Evolutionary conservation across 2,888 invertebrate species (phyloP).

Genomic region (Lomographa bimaculata): DNA sequence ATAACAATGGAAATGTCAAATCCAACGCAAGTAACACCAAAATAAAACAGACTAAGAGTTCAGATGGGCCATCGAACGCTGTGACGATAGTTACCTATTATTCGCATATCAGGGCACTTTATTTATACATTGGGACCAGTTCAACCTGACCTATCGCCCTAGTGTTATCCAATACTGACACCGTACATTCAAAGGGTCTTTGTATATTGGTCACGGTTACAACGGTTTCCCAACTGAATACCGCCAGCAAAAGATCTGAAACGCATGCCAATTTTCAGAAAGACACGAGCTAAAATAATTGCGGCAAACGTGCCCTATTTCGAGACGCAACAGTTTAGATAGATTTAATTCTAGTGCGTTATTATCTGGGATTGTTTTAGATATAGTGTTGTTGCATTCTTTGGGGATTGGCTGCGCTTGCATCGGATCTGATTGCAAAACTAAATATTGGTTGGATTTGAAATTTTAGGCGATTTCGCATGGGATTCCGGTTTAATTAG

Average conservation of each 20-base stretch:
- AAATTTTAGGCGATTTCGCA: too few species aligned
- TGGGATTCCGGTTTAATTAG: too few species aligned
- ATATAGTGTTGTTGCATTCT: slow-evolving; percentile 30
- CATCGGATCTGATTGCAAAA: too few species aligned
- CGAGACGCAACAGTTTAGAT: slow-evolving; percentile 71
- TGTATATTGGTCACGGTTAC: slow-evolving; percentile 55
- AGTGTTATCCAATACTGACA: slow-evolving; percentile 36
- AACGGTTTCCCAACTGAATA: slow-evolving; percentile 82
- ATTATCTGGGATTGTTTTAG: slow-evolving; percentile 59
- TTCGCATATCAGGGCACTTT: slow-evolving; percentile 78
- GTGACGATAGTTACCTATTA: slow-evolving; percentile 73
- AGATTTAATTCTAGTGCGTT: slow-evolving; percentile 74
- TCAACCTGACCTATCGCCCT: slow-evolving; percentile 57
- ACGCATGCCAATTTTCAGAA: slow-evolving; percentile 83
- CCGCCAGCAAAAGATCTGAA: slow-evolving; percentile 77
- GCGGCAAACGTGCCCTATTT: slow-evolving; percentile 81
- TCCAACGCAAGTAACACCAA: slow-evolving; percentile 16
- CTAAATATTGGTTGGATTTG: too few species aligned
- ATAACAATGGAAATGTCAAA: too few species aligned
- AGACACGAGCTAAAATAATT: slow-evolving; percentile 82
- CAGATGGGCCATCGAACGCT: slow-evolving; percentile 24
- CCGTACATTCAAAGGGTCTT: slow-evolving; percentile 43
- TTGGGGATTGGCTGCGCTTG: too few species aligned
- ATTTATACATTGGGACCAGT: slow-evolving; percentile 67
- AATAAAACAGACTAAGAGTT: slow-evolving; percentile 21